Conservation (phyloP, 2,113 vertebrate genomes). For the Perognathus longimembris region DNA sequence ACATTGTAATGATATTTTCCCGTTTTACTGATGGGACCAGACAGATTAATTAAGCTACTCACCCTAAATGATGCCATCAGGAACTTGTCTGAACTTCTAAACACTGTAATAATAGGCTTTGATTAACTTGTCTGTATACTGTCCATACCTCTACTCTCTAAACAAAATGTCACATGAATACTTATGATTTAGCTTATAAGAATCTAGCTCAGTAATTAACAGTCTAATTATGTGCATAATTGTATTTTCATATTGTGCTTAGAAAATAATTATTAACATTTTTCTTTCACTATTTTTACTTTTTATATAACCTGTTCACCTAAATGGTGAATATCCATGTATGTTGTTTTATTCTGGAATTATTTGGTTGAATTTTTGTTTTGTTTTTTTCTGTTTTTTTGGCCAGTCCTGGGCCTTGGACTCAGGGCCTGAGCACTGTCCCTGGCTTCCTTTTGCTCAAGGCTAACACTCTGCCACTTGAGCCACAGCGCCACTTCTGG, state of each 20-base stretch:
- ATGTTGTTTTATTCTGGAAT: slow-evolving; percentile 21
- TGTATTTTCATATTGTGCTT: not conserved
- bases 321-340: not conserved
- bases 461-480: no score
- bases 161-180: not conserved
- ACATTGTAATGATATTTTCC: not conserved
- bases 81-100: not conserved
- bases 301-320: not conserved
- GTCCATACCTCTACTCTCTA: not conserved
- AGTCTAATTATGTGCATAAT: slow-evolving; percentile 18
- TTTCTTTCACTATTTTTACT: not conserved
- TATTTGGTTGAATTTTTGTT: no score
- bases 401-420: no score
- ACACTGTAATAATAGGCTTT: not conserved
- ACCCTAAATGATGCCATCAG: not conserved
- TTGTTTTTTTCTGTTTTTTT: no score
- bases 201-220: not conserved
- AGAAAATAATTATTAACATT: not conserved
- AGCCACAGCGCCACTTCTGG: no score
- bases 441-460: no score
- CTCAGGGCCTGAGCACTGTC: no score
- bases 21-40: not conserved
- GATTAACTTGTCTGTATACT: not conserved
- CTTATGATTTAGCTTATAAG: not conserved
- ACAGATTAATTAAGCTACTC: not conserved